Evolutionary conservation across 2,888 invertebrate species (phyloP).

Genomic region (Cosmia pyralina): DNA sequence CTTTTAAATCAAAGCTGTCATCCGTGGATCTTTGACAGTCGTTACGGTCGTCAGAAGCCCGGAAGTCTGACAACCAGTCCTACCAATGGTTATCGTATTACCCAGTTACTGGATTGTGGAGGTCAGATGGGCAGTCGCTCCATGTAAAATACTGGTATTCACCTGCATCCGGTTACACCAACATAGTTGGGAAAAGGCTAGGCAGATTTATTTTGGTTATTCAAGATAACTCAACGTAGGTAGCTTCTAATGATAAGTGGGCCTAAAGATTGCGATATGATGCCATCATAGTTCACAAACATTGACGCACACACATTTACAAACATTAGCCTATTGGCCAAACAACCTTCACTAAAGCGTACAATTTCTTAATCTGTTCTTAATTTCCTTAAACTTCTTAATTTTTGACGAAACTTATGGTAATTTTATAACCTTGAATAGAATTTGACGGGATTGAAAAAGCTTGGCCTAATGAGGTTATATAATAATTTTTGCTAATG

Average conservation of each 20-base stretch:
- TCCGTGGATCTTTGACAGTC: too few species aligned
- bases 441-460: neutral
- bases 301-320: constrained; percentile 32
- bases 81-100: too few species aligned
- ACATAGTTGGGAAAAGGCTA: too few species aligned
- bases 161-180: too few species aligned
- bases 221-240: neutral
- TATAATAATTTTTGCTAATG: constrained; percentile 31
- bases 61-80: too few species aligned
- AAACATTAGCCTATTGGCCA: constrained; percentile 15
- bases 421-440: constrained; percentile 42
- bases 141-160: too few species aligned
- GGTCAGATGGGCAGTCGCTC: too few species aligned
- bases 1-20: too few species aligned
- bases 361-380: constrained; percentile 46
- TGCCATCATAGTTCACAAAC: constrained; percentile 23
- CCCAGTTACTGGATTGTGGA: too few species aligned
- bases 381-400: constrained; percentile 32
- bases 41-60: too few species aligned
- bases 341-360: constrained; percentile 24
- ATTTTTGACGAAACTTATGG: constrained; percentile 43
- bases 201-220: too few species aligned
- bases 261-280: constrained; percentile 18
- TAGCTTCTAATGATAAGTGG: constrained; percentile 10
- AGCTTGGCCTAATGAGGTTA: constrained; percentile 22